A percentile compares a stretch with the other conserved stretches of the same genome.
phyloP scores from a whole-genome alignment of 1,140 invertebrate species.

The Antheraea mylitta region DNA sequence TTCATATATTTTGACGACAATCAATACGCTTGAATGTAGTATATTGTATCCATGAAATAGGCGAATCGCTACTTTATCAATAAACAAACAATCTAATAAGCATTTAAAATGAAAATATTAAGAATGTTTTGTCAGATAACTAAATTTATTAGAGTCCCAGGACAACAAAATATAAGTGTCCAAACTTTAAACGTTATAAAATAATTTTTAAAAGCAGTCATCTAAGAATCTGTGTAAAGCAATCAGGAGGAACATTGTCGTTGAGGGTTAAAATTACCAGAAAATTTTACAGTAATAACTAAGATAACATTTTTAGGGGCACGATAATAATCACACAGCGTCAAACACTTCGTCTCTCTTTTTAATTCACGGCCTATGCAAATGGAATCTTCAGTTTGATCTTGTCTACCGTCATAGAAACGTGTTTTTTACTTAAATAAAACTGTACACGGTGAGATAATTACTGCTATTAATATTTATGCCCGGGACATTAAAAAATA shows the following conservation, averaged over 20 bases:
- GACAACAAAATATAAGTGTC: too few relatives aligned
- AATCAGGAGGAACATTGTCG: not conserved
- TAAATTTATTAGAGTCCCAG: too few relatives aligned
- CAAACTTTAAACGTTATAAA: not conserved
- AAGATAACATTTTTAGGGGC: constrained; percentile 13
- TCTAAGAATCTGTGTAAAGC: not conserved
- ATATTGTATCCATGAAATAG: too few relatives aligned
- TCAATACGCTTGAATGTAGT: too few relatives aligned
- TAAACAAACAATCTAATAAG: too few relatives aligned
- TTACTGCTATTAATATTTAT: not conserved
- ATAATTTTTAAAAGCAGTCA: not conserved
- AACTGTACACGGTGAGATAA: not conserved
- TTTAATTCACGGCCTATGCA: constrained; percentile 30
- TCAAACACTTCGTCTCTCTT: constrained; percentile 26
- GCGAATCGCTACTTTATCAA: too few relatives aligned
- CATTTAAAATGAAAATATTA: too few relatives aligned
- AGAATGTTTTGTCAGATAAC: too few relatives aligned
- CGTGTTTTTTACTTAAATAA: not conserved
- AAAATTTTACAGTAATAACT: constrained; percentile 3
- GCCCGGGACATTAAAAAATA: not conserved
- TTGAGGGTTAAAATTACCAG: constrained; percentile 6
- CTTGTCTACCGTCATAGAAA: constrained; percentile 11
- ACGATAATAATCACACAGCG: constrained; percentile 24
- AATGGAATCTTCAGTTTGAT: constrained; percentile 23
- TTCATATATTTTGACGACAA: too few relatives aligned